Percentiles rank a stretch among this genome's conserved stretches.
Evolutionary conservation across 2,113 vertebrate genomes (phyloP).

Genomic region (Pollachius pollachius): DNA sequence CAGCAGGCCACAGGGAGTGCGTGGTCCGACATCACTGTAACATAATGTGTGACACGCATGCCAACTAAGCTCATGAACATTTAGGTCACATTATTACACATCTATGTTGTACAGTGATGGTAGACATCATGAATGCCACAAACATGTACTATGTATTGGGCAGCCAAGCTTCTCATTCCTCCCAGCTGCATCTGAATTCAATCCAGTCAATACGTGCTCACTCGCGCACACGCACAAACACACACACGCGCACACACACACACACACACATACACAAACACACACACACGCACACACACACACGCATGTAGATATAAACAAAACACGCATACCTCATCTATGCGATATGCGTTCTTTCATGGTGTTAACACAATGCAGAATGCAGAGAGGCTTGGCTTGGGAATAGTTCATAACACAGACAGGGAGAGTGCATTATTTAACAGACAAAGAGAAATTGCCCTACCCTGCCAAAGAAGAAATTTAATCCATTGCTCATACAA

Average conservation of each 20-base stretch:
- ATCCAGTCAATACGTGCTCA: slow-evolving; percentile 6
- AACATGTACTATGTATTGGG: too few relatives aligned
- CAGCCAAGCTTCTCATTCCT: neutral
- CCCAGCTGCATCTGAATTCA: slow-evolving; percentile 19
- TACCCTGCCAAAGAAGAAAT: neutral
- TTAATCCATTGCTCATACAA: neutral
- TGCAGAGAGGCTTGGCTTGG: neutral
- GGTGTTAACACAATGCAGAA: neutral
- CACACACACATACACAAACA: slow-evolving; percentile 6
- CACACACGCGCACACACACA: slow-evolving; percentile 6
- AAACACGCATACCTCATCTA: neutral
- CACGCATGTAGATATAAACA: neutral
- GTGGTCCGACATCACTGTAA: too few relatives aligned
- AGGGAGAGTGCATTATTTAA: neutral
- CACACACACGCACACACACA: neutral
- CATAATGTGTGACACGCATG: too few relatives aligned
- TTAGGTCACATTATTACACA: too few relatives aligned
- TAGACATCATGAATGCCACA: too few relatives aligned
- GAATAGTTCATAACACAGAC: slow-evolving; percentile 7
- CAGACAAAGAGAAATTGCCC: neutral
- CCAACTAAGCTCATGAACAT: too few relatives aligned
- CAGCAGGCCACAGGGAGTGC: too few relatives aligned
- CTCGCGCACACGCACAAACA: neutral
- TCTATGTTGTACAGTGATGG: too few relatives aligned
- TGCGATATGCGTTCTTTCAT: neutral